phyloP scores from a whole-genome alignment of 2,113 vertebrate species.

The Podarcis muralis region DNA sequence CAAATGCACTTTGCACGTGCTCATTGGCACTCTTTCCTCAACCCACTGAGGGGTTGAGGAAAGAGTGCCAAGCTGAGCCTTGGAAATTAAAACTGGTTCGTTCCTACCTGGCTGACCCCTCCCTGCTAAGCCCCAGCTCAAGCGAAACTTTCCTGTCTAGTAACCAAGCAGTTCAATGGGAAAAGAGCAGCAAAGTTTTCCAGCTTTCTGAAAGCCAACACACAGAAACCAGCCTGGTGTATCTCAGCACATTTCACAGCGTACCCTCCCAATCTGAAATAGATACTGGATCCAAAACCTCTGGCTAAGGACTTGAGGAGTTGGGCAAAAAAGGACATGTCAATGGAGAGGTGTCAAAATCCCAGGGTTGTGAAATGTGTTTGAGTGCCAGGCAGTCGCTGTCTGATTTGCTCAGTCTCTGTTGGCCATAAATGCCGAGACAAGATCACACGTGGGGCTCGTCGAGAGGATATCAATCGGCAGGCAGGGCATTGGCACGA shows the following conservation, averaged over 20 bases:
- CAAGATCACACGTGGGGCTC: neutral
- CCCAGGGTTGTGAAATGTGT: slow-evolving; percentile 10
- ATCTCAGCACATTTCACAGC: neutral
- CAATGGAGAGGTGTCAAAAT: neutral
- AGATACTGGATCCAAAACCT: neutral
- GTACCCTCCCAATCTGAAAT: neutral
- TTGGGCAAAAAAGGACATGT: slow-evolving; percentile 1
- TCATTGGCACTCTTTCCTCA: neutral
- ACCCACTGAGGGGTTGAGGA: too few species aligned
- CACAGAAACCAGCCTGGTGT: neutral
- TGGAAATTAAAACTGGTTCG: neutral
- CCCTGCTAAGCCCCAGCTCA: neutral
- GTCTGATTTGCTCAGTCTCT: slow-evolving; percentile 18
- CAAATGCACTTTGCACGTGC: neutral
- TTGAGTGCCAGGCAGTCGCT: slow-evolving; percentile 9
- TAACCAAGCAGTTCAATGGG: neutral
- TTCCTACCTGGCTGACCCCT: neutral
- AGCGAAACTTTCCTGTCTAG: neutral
- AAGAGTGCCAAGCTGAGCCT: neutral
- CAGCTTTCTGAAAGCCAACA: neutral
- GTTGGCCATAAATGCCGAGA: neutral
- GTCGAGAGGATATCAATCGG: neutral
- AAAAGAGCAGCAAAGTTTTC: neutral
- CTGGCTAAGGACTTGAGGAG: neutral
- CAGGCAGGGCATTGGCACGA: neutral